A percentile compares a stretch with the other conserved stretches of the same genome.
phyloP scores from a whole-genome alignment of 1,140 invertebrate species.

The Periplaneta americana region DNA sequence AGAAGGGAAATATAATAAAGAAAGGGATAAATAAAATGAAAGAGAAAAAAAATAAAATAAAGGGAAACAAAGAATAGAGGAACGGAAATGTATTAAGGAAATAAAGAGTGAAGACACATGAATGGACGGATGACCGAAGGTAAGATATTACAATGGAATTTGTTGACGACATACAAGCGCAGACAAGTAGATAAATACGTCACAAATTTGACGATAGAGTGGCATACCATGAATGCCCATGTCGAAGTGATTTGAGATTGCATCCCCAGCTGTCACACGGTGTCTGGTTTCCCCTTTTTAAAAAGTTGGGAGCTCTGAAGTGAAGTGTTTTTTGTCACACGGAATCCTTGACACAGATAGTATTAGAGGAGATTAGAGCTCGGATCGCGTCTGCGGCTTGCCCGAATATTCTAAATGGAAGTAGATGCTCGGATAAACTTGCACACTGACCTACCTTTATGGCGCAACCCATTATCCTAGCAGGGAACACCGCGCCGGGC shows the following conservation, averaged over 20 bases:
- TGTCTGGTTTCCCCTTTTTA: neutral
- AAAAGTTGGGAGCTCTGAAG: neutral
- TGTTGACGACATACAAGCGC: no score
- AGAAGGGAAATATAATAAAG: no score
- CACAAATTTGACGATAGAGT: neutral
- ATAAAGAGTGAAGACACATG: no score
- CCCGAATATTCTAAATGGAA: neutral
- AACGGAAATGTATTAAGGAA: no score
- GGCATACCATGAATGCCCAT: neutral
- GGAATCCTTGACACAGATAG: neutral
- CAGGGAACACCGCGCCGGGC: no score
- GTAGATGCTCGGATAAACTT: neutral
- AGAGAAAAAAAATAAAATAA: no score
- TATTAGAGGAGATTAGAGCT: neutral
- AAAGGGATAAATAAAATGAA: no score
- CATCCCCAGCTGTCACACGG: neutral
- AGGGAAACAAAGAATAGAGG: no score
- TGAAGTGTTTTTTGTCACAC: neutral
- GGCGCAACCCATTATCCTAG: neutral
- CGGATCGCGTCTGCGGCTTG: no score
- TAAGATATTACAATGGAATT: no score
- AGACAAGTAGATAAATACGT: neutral
- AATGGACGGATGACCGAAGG: no score
- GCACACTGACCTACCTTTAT: neutral
- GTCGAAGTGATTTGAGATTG: neutral